These are phyloP conservation scores for Plebejus anna DNA, from an alignment of 2,888 invertebrate genomes.

Conservation along the genomic window DNA sequence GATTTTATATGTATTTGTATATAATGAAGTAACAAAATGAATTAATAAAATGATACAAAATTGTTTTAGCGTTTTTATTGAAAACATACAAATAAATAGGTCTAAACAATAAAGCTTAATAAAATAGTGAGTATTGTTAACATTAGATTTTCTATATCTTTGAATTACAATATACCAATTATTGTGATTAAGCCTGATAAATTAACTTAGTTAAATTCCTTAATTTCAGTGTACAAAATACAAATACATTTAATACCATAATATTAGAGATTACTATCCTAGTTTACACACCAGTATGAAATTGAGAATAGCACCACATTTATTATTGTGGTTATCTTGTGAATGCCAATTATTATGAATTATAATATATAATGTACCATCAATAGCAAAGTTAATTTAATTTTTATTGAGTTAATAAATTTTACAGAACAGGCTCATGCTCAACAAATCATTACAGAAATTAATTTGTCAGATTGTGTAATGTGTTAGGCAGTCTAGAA, in stretches of 20 bases:
- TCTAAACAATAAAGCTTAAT: constrained; percentile 22
- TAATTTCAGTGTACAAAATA: background rate
- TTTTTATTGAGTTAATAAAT: too few species aligned
- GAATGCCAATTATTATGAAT: too few species aligned
- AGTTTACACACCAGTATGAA: background rate
- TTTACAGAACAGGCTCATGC: too few species aligned
- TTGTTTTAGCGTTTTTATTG: constrained; percentile 19
- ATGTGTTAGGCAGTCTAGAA: too few species aligned
- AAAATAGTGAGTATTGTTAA: constrained; percentile 26
- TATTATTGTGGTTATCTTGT: background rate
- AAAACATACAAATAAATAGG: constrained; percentile 21
- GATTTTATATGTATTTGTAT: constrained; percentile 13
- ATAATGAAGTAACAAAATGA: background rate
- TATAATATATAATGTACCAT: too few species aligned
- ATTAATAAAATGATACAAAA: constrained; percentile 18
- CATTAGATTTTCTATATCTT: background rate
- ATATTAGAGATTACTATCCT: background rate
- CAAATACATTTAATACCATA: background rate
- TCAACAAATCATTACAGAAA: too few species aligned
- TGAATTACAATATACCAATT: background rate
- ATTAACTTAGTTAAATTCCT: background rate
- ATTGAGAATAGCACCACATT: background rate
- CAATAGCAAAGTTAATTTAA: too few species aligned
- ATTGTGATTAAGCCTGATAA: background rate
- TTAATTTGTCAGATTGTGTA: too few species aligned